Percentiles rank a stretch among this genome's conserved stretches.
These are phyloP conservation scores for Parus major DNA, from an alignment of 2,113 vertebrate species.

Conservation along the genomic window DNA sequence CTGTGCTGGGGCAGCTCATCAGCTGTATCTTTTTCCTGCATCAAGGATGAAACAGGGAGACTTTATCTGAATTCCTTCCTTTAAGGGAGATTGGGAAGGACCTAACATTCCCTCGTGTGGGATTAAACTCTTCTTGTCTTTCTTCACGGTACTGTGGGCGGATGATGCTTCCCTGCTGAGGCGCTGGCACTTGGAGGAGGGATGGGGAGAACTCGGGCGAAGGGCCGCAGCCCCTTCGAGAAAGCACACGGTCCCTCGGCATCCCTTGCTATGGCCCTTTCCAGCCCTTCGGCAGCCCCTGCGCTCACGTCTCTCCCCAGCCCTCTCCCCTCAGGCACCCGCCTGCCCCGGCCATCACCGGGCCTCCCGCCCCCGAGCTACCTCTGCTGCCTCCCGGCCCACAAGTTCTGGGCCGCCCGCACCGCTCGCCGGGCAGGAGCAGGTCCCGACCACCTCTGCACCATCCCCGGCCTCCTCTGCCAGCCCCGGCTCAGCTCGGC, in stretches of 20 bases:
- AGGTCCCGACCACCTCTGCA: not conserved
- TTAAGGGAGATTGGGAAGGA: not conserved
- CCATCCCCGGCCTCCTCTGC: not conserved
- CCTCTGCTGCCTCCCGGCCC: not conserved
- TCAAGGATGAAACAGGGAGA: not conserved
- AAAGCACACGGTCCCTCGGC: not conserved
- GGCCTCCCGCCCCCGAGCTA: not conserved
- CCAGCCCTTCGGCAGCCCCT: not conserved
- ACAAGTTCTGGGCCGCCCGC: not conserved
- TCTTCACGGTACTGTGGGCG: not conserved
- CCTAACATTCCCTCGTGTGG: not conserved
- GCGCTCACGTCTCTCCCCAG: not conserved
- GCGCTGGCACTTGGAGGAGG: not conserved
- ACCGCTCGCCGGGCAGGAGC: not conserved
- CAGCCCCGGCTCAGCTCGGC: not conserved
- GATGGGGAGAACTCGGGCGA: not conserved
- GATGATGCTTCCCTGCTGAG: not conserved
- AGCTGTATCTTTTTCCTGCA: not conserved
- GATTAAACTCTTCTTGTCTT: not conserved
- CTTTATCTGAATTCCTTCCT: not conserved
- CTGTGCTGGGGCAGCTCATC: not conserved
- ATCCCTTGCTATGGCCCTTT: not conserved
- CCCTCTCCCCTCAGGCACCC: not conserved
- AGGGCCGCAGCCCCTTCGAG: not conserved
- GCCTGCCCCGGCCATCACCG: not conserved